Evolutionary conservation across 2,797 vertebrate species (phyloP), one percentile per base, ranked within the genome.

Genomic region (Intellagama lesueurii): DNA sequence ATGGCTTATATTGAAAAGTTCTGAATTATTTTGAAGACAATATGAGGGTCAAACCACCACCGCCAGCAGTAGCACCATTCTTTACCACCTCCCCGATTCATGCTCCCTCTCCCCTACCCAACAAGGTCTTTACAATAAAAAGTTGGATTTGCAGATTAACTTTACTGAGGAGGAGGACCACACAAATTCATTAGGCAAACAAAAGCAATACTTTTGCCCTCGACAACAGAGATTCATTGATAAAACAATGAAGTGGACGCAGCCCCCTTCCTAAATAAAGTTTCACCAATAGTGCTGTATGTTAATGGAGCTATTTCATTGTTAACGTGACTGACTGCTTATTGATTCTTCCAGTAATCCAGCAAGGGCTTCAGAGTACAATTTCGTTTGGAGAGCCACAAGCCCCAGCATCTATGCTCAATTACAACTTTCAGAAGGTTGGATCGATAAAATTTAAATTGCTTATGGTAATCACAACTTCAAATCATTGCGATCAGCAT

Each of bases 401-500:
- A 96, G 96, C 95, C 97, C 52, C 96, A 96, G 97, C 97, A 96
- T 97, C 95, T 94, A 97, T 97, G 98, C 98, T 98, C 98, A 98
- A 98, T 98, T 98, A 98, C 98, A 98, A 97, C 97, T 97, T 96
- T 97, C 95, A 95, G 97, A 97, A 98, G 97, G 97, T 96, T 95
- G 97, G 98, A 99, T 99, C 98, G 98, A 99, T 99, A 99, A 97
- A 97, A 98, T 98, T 98, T 98, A 99, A 98, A 99, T 99, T 98
- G 98, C 98, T 98, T 98, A 98, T 98, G 98, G 98, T 99, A 98
- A 99, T 99, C 97, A 97, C 97, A 97, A 97, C 95, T 97, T 98
- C 97, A 98, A 98, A 98, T 98, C 98, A 98, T 97, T 96, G 96
- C 93, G 97, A 98, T 98, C 98, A 98, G 98, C 98, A 98, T 98